Evolutionary conservation across 2,888 invertebrate species (phyloP), one percentile per base, ranked within the genome.

Genomic region (Choreutis nemorana): DNA sequence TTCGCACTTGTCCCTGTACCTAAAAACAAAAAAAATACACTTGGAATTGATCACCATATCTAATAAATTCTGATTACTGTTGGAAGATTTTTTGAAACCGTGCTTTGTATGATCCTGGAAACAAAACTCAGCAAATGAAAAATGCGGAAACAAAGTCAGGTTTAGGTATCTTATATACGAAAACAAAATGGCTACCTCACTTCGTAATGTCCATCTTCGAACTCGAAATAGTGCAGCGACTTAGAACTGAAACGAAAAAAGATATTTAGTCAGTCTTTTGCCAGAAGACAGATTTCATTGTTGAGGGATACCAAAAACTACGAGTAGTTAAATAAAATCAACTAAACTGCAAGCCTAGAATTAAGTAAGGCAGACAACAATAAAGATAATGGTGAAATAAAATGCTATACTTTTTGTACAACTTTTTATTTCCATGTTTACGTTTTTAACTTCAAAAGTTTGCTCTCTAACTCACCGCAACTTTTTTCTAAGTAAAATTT

Each of bases 131-230:
- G 3, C 6, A 11, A 11, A 18, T 23, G 14, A 8, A 23, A 14
- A 14, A 23, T 6, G 18, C 16, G 6, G 16, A 21, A 12, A 16
- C 10, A 28, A 26, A n/a, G n/a, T n/a, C n/a, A n/a, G n/a, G n/a
- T n/a, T n/a, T 18, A 18, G 5, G 8, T 18, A 18, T 6, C 4
- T 18, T 6, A 18, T 18, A 8, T 8, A 18, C 8, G 8, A 18
- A 18, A 18, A 18, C 18, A 22, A 7, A 15, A 26, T 23, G 6
- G 22, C 45, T 40, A 70, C 67, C 67, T 62, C 0, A 75, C 61
- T 54, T 75, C 75, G 35, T 64, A 77, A 33, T 68, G 64, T 0
- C 72, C 66, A 18, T 71, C 60, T 37, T 65, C 72, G 30, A 71
- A 60, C 43, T 77, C 67, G 26, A 72, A 41, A 29, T 70, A 75